Base-by-base conservation (phyloP, 2,888 invertebrate genomes). In the Furcula furcula region DNA sequence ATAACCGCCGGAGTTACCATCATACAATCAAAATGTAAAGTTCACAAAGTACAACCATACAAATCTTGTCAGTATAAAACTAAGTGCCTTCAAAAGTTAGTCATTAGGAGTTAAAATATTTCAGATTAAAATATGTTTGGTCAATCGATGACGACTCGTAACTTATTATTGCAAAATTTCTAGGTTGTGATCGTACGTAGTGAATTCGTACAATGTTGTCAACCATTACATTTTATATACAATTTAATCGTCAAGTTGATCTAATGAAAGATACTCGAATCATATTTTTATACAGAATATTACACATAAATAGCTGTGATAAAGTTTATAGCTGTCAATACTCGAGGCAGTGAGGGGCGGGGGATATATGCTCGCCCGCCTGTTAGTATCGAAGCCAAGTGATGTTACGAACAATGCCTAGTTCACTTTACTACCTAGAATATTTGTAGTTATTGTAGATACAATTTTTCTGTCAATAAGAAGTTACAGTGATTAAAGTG, bases 31-130 rank as follows among this genome's bases (percentile, higher is more conserved):
- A 82, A 69, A 78, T 81, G 83, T 85, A 78, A 68, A 74, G 64
- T 74, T 76, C 78, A 75, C 73, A 72, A 71, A 84, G 85, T 87
- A 85, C 86, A 86, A 86, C 77, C 74, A 69, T 74, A 65, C 72
- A 69, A 78, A 61, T 87, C 87, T 84, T 82, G 83, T 86, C 86
- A 85, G 63, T 82, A 70, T 74, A 75, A 69, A 82, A 78, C 77
- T 83, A 86, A 87, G 88, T 88, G 88, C 87, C 88, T 87, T 88
- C 63, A 55, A 78, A 77, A 68, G 61, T 83, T 88, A 88, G 88
- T 88, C 88, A 87, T 85, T 88, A 88, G 87, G 66, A 57, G 74
- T 81, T 82, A 78, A 79, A 79, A 76, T 70, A 57, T 75, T 67
- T 65, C 73, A 65, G 64, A 59, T 63, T 46, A 49, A 53, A 60